These are phyloP conservation scores for Leptarthrus brevirostris DNA, from an alignment of 2,888 invertebrate genomes.

Conservation along the genomic window DNA sequence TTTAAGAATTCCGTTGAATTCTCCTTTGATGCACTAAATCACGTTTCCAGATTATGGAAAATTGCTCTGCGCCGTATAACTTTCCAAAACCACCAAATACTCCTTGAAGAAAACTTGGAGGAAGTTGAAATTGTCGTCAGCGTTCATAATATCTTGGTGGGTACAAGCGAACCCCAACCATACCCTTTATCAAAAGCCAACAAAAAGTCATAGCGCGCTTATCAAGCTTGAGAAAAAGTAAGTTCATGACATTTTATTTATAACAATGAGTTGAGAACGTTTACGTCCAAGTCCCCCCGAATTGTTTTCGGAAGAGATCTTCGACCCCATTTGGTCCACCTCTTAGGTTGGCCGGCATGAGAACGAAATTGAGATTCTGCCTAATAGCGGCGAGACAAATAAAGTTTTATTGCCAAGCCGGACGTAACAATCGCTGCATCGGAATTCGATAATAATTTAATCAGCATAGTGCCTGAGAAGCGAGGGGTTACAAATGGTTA, in stretches of 20 bases:
- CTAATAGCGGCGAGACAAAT: background rate
- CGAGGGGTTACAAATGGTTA: background rate
- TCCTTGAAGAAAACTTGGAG: background rate
- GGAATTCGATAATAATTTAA: conserved; percentile 20
- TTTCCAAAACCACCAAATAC: background rate
- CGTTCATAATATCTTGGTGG: too few relatives aligned
- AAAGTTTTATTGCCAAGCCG: background rate
- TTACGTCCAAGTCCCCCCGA: background rate
- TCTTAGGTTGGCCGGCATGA: background rate
- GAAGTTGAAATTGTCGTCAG: background rate
- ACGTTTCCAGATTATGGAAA: background rate
- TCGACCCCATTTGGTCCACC: conserved; percentile 28
- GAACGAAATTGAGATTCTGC: background rate
- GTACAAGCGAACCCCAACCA: background rate
- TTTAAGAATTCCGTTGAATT: background rate
- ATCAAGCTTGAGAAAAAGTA: conserved; percentile 5
- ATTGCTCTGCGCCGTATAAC: background rate
- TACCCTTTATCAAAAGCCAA: background rate
- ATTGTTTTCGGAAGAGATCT: background rate
- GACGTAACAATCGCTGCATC: background rate
- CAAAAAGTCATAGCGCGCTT: conserved; percentile 27
- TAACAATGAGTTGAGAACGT: background rate
- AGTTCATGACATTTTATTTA: conserved; percentile 12
- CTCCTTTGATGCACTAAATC: background rate
- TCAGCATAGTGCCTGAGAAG: background rate